Evolutionary conservation across 2,888 invertebrate genomes (phyloP), one percentile per base, ranked within the genome.

Genomic region (Orchesella flavescens): DNA sequence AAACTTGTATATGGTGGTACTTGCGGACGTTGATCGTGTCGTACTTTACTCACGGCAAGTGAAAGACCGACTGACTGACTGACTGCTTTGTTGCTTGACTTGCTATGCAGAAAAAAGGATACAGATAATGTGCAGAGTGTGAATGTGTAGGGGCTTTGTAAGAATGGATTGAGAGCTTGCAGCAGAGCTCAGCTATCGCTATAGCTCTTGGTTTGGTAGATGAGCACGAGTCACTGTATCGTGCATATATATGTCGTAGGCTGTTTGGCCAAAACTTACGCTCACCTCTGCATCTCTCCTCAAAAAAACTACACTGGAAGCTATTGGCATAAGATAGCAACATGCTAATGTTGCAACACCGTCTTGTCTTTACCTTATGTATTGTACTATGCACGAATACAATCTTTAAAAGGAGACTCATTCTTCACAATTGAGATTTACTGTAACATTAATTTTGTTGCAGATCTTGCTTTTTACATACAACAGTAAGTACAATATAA

Each of bases 31-130:
- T 49, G 69, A 19, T 7, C 71, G 34, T 34, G 4, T 80, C 66
- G 63, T 81, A 63, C 82, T 82, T 82, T 75, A 82, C 82, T 59
- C 75, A 82, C 82, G 75, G 82, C 82, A 61, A 82, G 82, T 82
- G 75, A 68, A 82, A 75, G 55, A 82, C 82, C 75, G 68, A 82
- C 82, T 82, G 82, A 82, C 79, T 79, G 68, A 68, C 59, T 81
- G 75, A 75, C 65, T 72, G 82, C 82, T 69, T 75, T 82, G 82
- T 71, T 69, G 82, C 69, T 68, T 66, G 66, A 44, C 43, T 66
- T 34, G 23, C 63, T 63, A 4, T 63, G 24, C 63, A n/a, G n/a
- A 53, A 53, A 53, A 53, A n/a, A 53, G 53, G 15, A 53, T n/a
- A 53, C 17, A 17, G n/a, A 53, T 53, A 53, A 5, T 3, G 53